Base-by-base conservation (phyloP, 2,888 invertebrate genomes). In the Mesoligia furuncula region DNA sequence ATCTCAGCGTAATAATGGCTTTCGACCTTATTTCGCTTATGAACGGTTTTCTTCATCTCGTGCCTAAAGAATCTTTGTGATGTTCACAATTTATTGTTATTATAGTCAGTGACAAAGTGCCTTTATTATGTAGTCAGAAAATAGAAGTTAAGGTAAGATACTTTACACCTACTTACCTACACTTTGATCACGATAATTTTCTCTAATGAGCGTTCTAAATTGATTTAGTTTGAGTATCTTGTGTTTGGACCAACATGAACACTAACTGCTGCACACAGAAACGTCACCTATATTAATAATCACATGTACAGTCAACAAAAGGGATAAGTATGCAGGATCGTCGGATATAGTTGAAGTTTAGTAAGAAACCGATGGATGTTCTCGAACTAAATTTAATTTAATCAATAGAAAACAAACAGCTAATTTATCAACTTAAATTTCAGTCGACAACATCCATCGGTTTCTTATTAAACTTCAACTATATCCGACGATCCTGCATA, bases 171-270 rank as follows among this genome's bases (percentile, higher is more conserved):
- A 64, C 36, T 67, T 69, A 81, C 24, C 6, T 11, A 17, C 20
- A 59, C 66, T 83, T 69, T 67, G 69, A 85, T 70, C 75, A 39
- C 64, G 67, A 17, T 24, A 67, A 68, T 68, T 62, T 13, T 31
- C 7, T 71, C 5, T 59, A 76, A 69, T 39, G 31, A 54, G 45
- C 45, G 27, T 59, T 54, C 20, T 59, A 57, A 68, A 71, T 72
- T 85, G 62, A 71, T 82, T 78, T 83, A 57, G 57, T 45, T 73
- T 57, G 4, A 62, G 77, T 81, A 83, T 87, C 77, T 84, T 87
- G 87, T 90, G 92, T 92, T 93, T 93, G 94, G 94, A 92, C 93
- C 93, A 91, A 81, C 17, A 42, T 70, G 3, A 5, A 51, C n/a
- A 67, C 3, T n/a, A 54, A 36, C 39, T 17, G 5, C 11, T 15